phyloP scores from a whole-genome alignment of 2,113 vertebrate species.

The Anthoscopus minutus region DNA sequence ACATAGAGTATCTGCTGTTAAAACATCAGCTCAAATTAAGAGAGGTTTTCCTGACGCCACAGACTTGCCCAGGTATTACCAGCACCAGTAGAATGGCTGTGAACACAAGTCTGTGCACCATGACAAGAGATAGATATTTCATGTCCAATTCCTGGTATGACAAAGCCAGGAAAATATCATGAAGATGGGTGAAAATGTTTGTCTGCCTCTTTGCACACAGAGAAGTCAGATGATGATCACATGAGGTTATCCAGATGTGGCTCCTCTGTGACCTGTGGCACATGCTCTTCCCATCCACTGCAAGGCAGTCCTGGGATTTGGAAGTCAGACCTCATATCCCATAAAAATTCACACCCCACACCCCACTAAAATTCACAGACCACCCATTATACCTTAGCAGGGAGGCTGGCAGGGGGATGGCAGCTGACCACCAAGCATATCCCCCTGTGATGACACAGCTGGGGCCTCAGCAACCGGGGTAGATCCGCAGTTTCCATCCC shows the following conservation, averaged over 20 bases:
- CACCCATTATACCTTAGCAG: background rate
- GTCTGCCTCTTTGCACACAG: background rate
- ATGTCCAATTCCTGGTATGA: background rate
- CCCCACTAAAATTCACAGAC: background rate
- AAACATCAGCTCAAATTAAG: background rate
- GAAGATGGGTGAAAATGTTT: background rate
- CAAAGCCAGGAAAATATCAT: background rate
- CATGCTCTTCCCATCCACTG: rapidly evolving
- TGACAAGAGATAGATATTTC: background rate
- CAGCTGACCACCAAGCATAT: background rate
- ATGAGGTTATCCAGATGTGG: rapidly evolving
- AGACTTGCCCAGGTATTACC: background rate
- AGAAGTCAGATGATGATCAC: background rate
- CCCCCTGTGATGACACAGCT: rapidly evolving
- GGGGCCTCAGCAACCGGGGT: background rate
- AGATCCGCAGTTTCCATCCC: rapidly evolving
- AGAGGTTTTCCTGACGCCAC: background rate
- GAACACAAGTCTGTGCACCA: background rate
- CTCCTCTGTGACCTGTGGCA: background rate
- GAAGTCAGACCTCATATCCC: background rate
- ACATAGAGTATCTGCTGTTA: background rate
- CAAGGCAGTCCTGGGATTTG: background rate
- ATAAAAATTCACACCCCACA: background rate
- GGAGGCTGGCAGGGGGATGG: background rate
- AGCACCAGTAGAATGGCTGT: background rate